Percentiles rank a stretch among this genome's conserved stretches.
phyloP scores from a whole-genome alignment of 2,888 invertebrate genomes.

The Caenorhabditis becei region DNA sequence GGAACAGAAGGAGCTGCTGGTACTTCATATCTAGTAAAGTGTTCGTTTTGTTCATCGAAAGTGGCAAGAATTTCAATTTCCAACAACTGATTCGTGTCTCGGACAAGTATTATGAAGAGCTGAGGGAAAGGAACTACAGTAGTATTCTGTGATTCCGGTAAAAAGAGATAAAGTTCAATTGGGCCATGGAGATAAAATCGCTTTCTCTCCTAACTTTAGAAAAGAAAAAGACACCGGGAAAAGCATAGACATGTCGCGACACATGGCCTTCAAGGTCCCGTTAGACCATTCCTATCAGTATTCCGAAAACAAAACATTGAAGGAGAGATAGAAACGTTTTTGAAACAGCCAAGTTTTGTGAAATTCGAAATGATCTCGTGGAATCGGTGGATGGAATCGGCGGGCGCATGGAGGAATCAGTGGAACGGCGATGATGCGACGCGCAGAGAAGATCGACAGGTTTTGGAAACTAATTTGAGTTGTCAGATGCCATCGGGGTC shows the following conservation, averaged over 20 bases:
- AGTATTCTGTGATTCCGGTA: too few relatives aligned
- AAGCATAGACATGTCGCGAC: too few relatives aligned
- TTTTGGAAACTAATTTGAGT: slow-evolving; percentile 55
- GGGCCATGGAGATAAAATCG: too few relatives aligned
- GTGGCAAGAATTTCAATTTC: too few relatives aligned
- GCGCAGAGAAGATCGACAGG: slow-evolving; percentile 16
- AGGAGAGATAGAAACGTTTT: background rate
- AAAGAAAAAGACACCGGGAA: too few relatives aligned
- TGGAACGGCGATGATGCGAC: slow-evolving; percentile 1
- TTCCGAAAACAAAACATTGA: slow-evolving; percentile 2
- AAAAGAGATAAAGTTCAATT: too few relatives aligned
- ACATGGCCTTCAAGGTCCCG: too few relatives aligned
- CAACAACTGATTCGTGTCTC: too few relatives aligned
- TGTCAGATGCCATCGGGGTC: slow-evolving; percentile 33
- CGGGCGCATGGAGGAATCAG: background rate
- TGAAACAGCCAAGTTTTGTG: background rate
- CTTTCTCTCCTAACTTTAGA: too few relatives aligned
- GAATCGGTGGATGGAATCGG: background rate
- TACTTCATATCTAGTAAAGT: background rate
- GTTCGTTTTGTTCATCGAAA: too few relatives aligned
- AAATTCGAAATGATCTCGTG: background rate
- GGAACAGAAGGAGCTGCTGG: slow-evolving; percentile 2
- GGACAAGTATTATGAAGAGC: too few relatives aligned
- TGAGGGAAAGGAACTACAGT: too few relatives aligned
- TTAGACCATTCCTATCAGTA: background rate